Percentiles rank a stretch among this genome's conserved stretches.
phyloP scores from a whole-genome alignment of 2,888 invertebrate species.

The Ditula angustiorana region DNA sequence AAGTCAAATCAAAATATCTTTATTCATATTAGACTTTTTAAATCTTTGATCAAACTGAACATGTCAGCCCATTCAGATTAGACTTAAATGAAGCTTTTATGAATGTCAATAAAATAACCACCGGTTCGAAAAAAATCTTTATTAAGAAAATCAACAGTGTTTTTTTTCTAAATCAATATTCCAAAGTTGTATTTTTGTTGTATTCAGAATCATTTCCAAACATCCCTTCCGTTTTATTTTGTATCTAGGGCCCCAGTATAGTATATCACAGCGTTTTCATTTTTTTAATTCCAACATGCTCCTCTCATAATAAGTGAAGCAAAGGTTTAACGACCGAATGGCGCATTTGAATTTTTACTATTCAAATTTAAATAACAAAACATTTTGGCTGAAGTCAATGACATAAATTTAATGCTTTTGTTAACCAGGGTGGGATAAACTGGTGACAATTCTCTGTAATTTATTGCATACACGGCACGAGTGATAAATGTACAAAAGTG shows the following conservation, averaged over 20 bases:
- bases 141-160: no score
- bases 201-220: no score
- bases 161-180: no score
- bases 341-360: slow-evolving; percentile 30
- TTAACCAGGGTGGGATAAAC: slow-evolving; percentile 11
- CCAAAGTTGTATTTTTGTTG: no score
- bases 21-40: no score
- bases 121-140: no score
- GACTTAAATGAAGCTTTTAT: no score
- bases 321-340: slow-evolving; percentile 19
- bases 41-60: no score
- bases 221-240: not conserved
- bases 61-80: no score
- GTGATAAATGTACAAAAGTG: no score
- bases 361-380: slow-evolving; percentile 35
- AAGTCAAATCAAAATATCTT: no score
- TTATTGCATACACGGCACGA: not conserved
- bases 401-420: slow-evolving; percentile 26
- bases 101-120: no score
- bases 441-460: not conserved
- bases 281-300: slow-evolving; percentile 1
- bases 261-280: not conserved
- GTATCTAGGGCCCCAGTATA: not conserved
- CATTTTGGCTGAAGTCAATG: slow-evolving; percentile 24
- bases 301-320: not conserved